Base-by-base conservation (phyloP, 1,140 invertebrate genomes). In the Asbolus verrucosus region DNA sequence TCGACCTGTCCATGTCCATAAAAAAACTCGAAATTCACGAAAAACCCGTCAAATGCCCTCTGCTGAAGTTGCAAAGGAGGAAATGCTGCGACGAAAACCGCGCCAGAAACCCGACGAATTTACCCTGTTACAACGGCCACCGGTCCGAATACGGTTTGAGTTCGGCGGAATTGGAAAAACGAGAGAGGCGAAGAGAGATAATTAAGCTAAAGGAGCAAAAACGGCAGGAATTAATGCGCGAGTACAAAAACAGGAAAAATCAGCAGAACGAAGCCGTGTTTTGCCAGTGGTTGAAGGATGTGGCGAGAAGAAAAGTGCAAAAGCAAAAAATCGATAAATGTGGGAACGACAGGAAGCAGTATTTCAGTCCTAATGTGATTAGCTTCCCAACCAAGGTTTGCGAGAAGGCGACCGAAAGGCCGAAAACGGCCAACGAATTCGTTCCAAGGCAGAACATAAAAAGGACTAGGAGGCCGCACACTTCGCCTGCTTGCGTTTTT, bases 221-320 rank as follows among this genome's bases (percentile, higher is more conserved):
- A 46, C 69, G 76, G 15, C 69, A 75, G 73, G 38, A 73, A 46
- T 38, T 77, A n/a, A 69, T 78, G 3, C 75, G 78, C 21, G 77
- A 80, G 38, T 79, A 77, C 54, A 71, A 73, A 31, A 59, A 71
- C 3, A 68, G 77, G 46, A 79, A 75, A 46, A 74, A 77, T 11
- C 73, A 79, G 62, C 75, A 79, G 59, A 81, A 81, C 72, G 80
- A 81, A 71, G 65, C 73, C 67, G 77, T 81, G 19, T 81, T 81
- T 59, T 74, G 72, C 8, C 73, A 79, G 30, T 81, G 80, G 80
- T 73, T 81, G 61, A 78, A 76, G 65, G 73, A 78, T 27, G 72
- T 81, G 2, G 62, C 77, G 0, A 74, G 60, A 13, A 54, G 80
- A 27, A 75, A 75, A 73, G 38, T 65, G 46, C 50, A 76, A 63